phyloP scores from a whole-genome alignment of 2,113 vertebrate genomes.

The Festucalex cinctus region DNA sequence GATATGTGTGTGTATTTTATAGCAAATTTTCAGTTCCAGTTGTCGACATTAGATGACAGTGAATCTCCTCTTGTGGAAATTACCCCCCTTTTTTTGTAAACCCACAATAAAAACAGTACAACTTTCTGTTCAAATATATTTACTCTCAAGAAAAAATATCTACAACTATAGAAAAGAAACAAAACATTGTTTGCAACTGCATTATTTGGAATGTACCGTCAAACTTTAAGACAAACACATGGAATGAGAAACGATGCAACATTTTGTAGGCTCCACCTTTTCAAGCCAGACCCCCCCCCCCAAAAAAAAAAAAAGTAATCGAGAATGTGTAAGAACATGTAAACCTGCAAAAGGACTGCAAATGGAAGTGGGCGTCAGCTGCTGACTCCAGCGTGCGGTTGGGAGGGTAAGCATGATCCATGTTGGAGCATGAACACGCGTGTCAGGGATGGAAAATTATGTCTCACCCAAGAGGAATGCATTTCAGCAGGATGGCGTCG shows the following conservation, averaged over 20 bases:
- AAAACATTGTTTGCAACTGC: constrained; percentile 37
- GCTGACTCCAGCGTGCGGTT: background rate
- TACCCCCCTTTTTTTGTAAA: background rate
- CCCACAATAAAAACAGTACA: background rate
- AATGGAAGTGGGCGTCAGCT: background rate
- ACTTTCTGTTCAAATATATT: constrained; percentile 61
- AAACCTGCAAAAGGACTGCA: background rate
- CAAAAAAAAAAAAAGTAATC: background rate
- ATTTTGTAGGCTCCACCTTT: background rate
- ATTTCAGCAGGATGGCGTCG: constrained; percentile 35
- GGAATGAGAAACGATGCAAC: background rate
- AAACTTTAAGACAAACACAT: background rate
- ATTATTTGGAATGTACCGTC: background rate
- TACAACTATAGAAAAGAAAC: constrained; percentile 66
- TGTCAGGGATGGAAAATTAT: constrained; percentile 40
- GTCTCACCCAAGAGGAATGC: constrained; percentile 43
- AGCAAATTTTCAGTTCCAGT: background rate
- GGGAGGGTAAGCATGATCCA: constrained; percentile 10
- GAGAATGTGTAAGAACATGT: background rate
- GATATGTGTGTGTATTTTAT: no score
- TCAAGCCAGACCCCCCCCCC: background rate
- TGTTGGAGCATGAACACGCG: constrained; percentile 21
- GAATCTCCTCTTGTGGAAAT: background rate
- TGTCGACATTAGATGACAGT: constrained; percentile 28
- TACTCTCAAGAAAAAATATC: constrained; percentile 66